Base-by-base conservation (phyloP, 2,888 invertebrate species). In the Ischnura elegans region DNA sequence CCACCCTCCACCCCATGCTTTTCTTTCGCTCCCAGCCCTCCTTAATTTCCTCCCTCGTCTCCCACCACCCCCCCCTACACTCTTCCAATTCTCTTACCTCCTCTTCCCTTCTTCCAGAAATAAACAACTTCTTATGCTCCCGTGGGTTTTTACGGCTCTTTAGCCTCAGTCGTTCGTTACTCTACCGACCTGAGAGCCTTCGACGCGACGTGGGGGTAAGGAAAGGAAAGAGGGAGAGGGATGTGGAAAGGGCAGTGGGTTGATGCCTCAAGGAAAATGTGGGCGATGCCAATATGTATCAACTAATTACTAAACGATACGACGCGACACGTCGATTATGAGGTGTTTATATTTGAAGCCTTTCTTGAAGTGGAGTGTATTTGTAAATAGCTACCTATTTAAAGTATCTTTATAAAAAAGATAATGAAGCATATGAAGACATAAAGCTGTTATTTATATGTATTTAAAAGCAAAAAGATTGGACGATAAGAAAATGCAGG, bases 101-200 rank as follows among this genome's bases (percentile, higher is more conserved):
- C 29, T 36, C n/a, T 8, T 25, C 45, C n/a, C 4, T n/a, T 55
- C 87, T 87, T 87, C 87, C 87, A 87, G 87, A 87, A 87, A 87
- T 87, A 87, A 87, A 87, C 55, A 51, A 42, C 51, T 55, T 87
- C 87, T 55, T 55, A 87, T 87, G 87, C 87, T 87, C 55, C 87
- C 87, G 55, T 87, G 87, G 55, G 87, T 87, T 61, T 76, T 87
- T 87, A 87, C 87, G 87, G 87, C 87, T 42, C 51, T 87, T 87
- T 87, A 87, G 87, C 55, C 87, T 55, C 8, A 42, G 55, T 61
- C 76, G 21, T 36, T 76, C 76, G 76, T 76, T 76, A 76, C 36
- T 42, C 36, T 42, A 42, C 87, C 87, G 42, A 55, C 55, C 36
- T 43, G 87, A 36, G 42, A 36, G 36, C 19, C 87, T 55, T 25